Base-by-base conservation (phyloP, 1,140 invertebrate species). In the Bemisia tabaci region DNA sequence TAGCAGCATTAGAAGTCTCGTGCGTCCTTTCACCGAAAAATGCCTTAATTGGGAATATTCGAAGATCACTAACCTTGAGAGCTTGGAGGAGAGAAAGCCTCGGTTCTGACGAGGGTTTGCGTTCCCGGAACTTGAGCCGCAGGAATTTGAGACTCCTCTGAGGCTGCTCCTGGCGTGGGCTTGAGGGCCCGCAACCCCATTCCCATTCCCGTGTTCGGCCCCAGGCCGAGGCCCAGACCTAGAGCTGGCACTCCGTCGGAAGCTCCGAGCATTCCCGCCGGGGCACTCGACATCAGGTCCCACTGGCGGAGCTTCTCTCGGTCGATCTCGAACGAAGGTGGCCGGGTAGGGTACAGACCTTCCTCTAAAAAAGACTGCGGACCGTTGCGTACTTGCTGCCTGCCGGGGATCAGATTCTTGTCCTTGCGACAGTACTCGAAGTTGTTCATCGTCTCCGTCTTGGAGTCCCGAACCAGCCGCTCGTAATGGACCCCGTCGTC, bases 221-320 rank as follows among this genome's bases (percentile, higher is more conserved):
- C 12, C 21, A 48, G 2, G 12, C 22, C 61, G 17, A 22, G n/a
- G 66, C 2, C 23, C 11, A n/a, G 22, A 48, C 48, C 63, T 17
- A 48, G 17, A 48, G 33, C 5, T 9, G 17, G 33, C 5, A 48
- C 17, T 17, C 60, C 2, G 59, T 39, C 26, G 62, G 48, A 69
- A 63, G 61, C 66, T 62, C 68, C 67, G 23, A 73, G 65, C 71
- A 72, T 73, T 71, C 79, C 76, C 63, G 79, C 78, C 74, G 81
- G 81, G 68, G 84, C 89, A 80, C 89, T 90, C 60, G 89, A 92
- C 83, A 91, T 82, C 68, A 91, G 82, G 78, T 92, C 90, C 90
- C 90, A 92, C 73, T 92, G 90, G 33, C 90, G 82, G 70, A 92
- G 81, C 70, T 89, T 91, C 78, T 92, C 90, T 71, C 89, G 84